Percentiles rank a stretch among this genome's conserved stretches.
Evolutionary conservation across 2,888 invertebrate species (phyloP).

Genomic region (Lasioglossum oenotherae): DNA sequence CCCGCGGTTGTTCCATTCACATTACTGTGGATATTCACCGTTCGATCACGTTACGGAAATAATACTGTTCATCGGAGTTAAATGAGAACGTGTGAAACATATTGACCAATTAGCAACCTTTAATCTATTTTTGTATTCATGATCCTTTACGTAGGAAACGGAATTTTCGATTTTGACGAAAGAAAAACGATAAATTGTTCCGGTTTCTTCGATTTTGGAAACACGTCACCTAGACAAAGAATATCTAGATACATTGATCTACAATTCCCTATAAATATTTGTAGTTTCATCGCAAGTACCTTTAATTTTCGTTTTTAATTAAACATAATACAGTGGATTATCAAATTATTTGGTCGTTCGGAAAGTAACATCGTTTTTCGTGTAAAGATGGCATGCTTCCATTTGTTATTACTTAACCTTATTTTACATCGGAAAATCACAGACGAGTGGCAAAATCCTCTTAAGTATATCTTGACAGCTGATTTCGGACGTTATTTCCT

Average conservation of each 20-base stretch:
- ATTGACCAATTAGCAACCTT: background rate
- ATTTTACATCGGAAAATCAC: too few relatives aligned
- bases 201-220: background rate
- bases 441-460: too few relatives aligned
- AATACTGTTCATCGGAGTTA: background rate
- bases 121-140: background rate
- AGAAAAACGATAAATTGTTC: background rate
- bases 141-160: background rate
- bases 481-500: too few relatives aligned
- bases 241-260: background rate
- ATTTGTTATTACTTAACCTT: too few relatives aligned
- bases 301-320: too few relatives aligned
- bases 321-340: too few relatives aligned
- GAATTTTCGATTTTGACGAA: background rate
- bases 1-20: background rate
- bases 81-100: background rate
- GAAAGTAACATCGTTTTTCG: too few relatives aligned
- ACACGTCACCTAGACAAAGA: background rate
- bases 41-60: background rate
- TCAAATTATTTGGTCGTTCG: too few relatives aligned
- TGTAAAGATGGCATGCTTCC: too few relatives aligned
- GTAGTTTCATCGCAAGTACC: background rate
- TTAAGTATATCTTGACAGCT: too few relatives aligned
- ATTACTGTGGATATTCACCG: background rate
- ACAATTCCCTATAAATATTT: background rate